phyloP scores from a whole-genome alignment of 2,888 invertebrate genomes.

The Protonemura montana region DNA sequence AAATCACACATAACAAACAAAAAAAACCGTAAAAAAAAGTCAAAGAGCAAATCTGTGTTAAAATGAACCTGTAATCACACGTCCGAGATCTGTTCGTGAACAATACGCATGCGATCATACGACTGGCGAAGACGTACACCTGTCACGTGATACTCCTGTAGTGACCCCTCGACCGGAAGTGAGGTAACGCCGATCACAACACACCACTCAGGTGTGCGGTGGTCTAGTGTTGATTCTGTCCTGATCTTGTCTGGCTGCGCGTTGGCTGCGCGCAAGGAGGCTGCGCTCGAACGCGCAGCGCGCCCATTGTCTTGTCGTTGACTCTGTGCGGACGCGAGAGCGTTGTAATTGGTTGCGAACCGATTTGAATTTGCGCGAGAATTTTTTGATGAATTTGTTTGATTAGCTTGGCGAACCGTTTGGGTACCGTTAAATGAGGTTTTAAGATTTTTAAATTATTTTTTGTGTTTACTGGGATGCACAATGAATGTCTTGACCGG shows the following conservation, averaged over 20 bases:
- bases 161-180: not conserved
- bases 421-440: no score
- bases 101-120: not conserved
- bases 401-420: not conserved
- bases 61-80: not conserved
- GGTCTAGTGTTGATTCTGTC: not conserved
- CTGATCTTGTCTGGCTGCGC: not conserved
- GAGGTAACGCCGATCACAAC: not conserved
- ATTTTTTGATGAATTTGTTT: not conserved
- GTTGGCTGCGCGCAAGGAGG: not conserved
- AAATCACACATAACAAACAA: not conserved
- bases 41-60: not conserved
- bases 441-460: no score
- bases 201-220: not conserved
- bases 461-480: no score
- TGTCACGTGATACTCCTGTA: not conserved
- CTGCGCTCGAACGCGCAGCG: not conserved
- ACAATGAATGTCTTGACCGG: no score
- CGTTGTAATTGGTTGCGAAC: not conserved
- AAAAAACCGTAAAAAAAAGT: not conserved
- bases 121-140: not conserved
- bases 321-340: not conserved
- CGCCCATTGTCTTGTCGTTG: not conserved
- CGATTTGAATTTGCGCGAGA: not conserved
- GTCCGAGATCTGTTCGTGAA: not conserved